phyloP scores from a whole-genome alignment of 1,140 invertebrate genomes.

The Oryctes rhinoceros region DNA sequence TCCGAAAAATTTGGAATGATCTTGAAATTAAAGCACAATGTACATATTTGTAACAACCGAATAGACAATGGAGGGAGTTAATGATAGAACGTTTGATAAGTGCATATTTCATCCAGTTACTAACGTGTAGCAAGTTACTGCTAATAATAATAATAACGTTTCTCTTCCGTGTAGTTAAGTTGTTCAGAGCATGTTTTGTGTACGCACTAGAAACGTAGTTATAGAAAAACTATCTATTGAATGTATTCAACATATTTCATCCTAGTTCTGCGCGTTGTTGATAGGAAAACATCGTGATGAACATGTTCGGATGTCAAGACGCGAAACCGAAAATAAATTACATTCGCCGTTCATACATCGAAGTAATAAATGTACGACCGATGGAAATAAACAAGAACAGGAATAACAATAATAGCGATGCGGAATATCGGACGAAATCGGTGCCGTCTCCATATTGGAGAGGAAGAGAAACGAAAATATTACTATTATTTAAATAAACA shows the following conservation, averaged over 20 bases:
- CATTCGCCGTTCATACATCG: not conserved
- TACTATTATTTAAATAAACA: constrained; percentile 41
- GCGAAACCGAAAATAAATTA: constrained; percentile 37
- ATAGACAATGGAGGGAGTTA: too few species aligned
- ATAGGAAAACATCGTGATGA: constrained; percentile 31
- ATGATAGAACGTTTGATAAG: too few species aligned
- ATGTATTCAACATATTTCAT: constrained; percentile 32
- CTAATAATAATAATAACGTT: too few species aligned
- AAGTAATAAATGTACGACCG: constrained; percentile 24
- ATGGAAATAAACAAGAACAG: constrained; percentile 34
- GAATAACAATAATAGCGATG: constrained; percentile 33
- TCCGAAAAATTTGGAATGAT: too few species aligned
- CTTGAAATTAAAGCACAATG: too few species aligned
- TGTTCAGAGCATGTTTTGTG: not conserved
- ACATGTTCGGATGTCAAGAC: constrained; percentile 31
- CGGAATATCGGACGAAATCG: not conserved
- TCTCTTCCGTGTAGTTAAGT: not conserved
- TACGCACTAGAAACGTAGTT: not conserved
- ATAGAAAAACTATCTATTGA: not conserved
- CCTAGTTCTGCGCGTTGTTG: not conserved
- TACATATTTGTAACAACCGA: too few species aligned
- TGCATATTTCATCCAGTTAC: too few species aligned
- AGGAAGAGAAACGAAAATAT: constrained; percentile 29
- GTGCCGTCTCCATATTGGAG: not conserved
- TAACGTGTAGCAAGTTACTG: too few species aligned